phyloP scores from a whole-genome alignment of 2,888 invertebrate genomes.

The Drosophila cognata region DNA sequence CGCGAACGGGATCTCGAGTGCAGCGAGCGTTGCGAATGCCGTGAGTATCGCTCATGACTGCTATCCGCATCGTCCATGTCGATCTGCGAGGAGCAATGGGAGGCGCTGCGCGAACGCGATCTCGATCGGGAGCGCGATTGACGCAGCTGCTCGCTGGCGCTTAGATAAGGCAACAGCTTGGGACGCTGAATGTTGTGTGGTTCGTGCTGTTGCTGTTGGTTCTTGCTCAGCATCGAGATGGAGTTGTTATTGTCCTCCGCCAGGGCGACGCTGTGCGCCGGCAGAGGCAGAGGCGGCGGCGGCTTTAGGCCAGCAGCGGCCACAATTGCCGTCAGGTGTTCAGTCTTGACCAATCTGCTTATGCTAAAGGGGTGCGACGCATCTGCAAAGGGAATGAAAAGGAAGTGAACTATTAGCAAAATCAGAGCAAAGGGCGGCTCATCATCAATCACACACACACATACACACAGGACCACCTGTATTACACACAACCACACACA shows the following conservation, averaged over 20 bases:
- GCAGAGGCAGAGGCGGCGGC: constrained; percentile 71
- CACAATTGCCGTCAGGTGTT: constrained; percentile 85
- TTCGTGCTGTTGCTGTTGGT: constrained; percentile 72
- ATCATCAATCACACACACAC: constrained; percentile 67
- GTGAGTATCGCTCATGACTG: constrained; percentile 63
- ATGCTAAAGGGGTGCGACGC: constrained; percentile 92
- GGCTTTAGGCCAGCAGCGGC: constrained; percentile 84
- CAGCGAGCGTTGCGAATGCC: constrained; percentile 70
- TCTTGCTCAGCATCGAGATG: constrained; percentile 83
- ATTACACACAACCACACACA: constrained; percentile 15
- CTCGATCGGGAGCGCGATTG: constrained; percentile 77
- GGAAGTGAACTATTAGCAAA: constrained; percentile 52
- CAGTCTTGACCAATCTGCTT: constrained; percentile 89
- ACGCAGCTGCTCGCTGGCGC: constrained; percentile 75
- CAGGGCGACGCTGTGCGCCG: constrained; percentile 34
- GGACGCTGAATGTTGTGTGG: constrained; percentile 81
- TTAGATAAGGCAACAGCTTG: constrained; percentile 87
- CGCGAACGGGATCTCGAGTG: constrained; percentile 73
- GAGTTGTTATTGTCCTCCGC: constrained; percentile 83
- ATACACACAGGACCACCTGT: constrained; percentile 57
- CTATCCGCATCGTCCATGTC: constrained; percentile 80
- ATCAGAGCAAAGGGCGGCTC: constrained; percentile 56
- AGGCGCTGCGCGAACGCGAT: constrained; percentile 80
- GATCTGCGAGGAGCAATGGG: constrained; percentile 77
- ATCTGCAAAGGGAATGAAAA: constrained; percentile 86